phyloP scores from a whole-genome alignment of 53 echinoderm and acorn worm species.

The Echinarachnius parma region DNA sequence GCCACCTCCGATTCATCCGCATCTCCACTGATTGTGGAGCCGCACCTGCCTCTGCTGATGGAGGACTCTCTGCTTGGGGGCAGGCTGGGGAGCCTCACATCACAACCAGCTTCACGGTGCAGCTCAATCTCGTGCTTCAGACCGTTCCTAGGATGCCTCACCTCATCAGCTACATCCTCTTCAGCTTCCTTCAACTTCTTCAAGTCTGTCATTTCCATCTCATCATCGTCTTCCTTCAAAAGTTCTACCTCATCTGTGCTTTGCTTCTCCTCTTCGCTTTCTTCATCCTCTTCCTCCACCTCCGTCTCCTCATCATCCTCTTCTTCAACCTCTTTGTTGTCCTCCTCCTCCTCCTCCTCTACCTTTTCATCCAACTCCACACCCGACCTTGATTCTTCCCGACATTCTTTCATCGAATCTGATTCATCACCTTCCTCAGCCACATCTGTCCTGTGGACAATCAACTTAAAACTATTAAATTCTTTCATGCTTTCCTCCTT shows the following conservation, averaged over 20 bases:
- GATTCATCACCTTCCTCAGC: neutral
- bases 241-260: neutral
- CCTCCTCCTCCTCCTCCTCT: neutral
- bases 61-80: constrained; percentile 19
- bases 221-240: constrained; percentile 3
- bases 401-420: neutral
- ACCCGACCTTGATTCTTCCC: neutral
- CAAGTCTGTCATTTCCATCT: neutral
- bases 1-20: constrained; percentile 42
- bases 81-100: constrained; percentile 3
- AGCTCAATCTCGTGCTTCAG: neutral
- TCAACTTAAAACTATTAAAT: too few species aligned
- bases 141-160: neutral
- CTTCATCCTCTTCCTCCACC: constrained; percentile 36
- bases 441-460: neutral
- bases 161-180: constrained; percentile 17
- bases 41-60: constrained; percentile 8
- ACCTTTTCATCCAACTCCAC: neutral
- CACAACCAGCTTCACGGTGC: neutral
- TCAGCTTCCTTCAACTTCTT: constrained; percentile 9
- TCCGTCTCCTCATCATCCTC: constrained; percentile 41
- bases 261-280: constrained; percentile 26
- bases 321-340: constrained; percentile 29
- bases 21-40: constrained; percentile 11
- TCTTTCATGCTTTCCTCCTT: too few species aligned